Base-by-base conservation (phyloP, 2,888 invertebrate genomes). In the Tanaodytes sp. region DNA sequence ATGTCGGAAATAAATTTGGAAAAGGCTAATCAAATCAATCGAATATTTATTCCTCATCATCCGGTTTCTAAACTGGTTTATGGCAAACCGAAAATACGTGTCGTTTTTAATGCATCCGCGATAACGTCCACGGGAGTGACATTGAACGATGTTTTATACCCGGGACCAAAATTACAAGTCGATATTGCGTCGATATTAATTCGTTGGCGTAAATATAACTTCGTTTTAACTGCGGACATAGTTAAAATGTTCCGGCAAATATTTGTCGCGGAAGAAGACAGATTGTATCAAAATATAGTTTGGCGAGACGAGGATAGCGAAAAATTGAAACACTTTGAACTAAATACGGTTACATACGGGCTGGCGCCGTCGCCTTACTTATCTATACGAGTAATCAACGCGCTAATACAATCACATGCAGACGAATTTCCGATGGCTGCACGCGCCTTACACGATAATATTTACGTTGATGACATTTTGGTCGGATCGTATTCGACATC, bases 161-260 rank as follows among this genome's bases (percentile, higher is more conserved):
- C 36, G 2, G 51, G 61, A 0, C 61, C 61, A 6, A 62, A 52
- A 37, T 20, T 45, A 15, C 61, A 62, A 52, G 37, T n/a, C 3
- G 61, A 62, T 18, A 37, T 62, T 1, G 27, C 42, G 1, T 14
- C 43, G 1, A 45, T 52, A 11, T 19, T 52, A 4, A 4, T 62
- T 0, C 51, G 52, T 39, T 62, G 52, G 61, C 18, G 61, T 1
- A 6, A 1, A 3, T 4, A 30, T 19, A 9, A 37, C 14, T 52
- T 15, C 30, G 61, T 51, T 18, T 16, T 36, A 6, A 37, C 52
- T 1, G 19, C 52, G 0, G 61, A 62, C 27, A 27, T 62, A 9
- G 43, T 61, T 2, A 62, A 62, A 45, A 62, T 62, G 61, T 62
- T 62, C 9, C 9, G 61, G 15, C 51, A 62, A 39, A 52, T 51